Conservation (phyloP, 2,888 invertebrate species). For the Malthinus flaveolus region DNA sequence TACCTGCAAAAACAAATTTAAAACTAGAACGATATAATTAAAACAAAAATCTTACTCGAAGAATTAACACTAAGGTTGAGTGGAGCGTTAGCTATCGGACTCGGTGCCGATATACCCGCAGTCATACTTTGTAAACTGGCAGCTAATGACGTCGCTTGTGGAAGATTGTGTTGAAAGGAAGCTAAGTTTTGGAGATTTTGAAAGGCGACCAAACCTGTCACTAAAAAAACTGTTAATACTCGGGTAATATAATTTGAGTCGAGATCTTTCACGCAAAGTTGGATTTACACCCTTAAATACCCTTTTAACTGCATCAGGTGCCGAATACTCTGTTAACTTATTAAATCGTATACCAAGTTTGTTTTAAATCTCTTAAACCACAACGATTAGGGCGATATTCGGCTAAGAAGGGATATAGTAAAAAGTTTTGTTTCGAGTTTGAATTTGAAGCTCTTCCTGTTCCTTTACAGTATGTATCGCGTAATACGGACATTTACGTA, state of each 20-base stretch:
- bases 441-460: not conserved
- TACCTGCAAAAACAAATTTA: not conserved
- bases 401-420: too few species aligned
- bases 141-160: slow-evolving; percentile 62
- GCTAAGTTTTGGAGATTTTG: slow-evolving; percentile 82
- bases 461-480: not conserved
- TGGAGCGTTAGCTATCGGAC: slow-evolving; percentile 72
- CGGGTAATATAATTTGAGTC: not conserved
- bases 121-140: slow-evolving; percentile 66
- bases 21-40: not conserved
- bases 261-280: not conserved
- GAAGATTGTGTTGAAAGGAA: slow-evolving; percentile 67
- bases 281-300: not conserved
- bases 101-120: slow-evolving; percentile 57
- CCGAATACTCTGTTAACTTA: too few species aligned
- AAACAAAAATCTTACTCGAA: slow-evolving; percentile 17
- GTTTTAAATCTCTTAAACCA: too few species aligned
- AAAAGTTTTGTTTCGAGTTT: not conserved
- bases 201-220: slow-evolving; percentile 72
- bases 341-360: too few species aligned
- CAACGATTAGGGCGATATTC: too few species aligned
- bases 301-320: not conserved
- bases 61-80: slow-evolving; percentile 79
- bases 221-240: slow-evolving; percentile 52
- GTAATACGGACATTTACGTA: not conserved